These are phyloP conservation scores for Drosophila mayri DNA, from an alignment of 1,140 invertebrate species.

Conservation along the genomic window DNA sequence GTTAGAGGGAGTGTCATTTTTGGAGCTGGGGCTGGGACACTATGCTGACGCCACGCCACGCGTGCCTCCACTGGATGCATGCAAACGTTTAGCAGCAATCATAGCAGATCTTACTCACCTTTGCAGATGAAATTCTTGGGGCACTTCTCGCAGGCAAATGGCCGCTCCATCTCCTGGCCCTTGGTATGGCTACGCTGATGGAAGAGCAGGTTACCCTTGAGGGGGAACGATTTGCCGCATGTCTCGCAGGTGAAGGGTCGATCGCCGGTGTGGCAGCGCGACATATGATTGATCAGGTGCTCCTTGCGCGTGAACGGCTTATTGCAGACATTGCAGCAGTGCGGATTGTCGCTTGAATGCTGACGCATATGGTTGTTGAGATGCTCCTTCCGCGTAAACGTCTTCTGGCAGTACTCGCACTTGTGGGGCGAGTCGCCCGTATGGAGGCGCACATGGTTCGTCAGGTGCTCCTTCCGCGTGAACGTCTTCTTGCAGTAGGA, in stretches of 20 bases:
- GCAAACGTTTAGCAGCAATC: conserved; percentile 40
- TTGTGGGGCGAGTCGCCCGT: conserved; percentile 92
- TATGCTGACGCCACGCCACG: conserved; percentile 78
- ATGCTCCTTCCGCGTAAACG: conserved; percentile 93
- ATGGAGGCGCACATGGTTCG: conserved; percentile 92
- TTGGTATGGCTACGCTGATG: conserved; percentile 98
- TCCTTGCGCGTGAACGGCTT: conserved; percentile 94
- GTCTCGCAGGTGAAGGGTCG: conserved; percentile 92
- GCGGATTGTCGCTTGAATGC: conserved; percentile 92
- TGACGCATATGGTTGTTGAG: conserved; percentile 91
- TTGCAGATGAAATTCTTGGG: conserved; percentile 99
- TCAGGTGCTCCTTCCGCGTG: conserved; percentile 95
- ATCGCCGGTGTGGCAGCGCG: conserved; percentile 94
- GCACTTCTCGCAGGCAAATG: conserved; percentile 97
- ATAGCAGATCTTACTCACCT: conserved; percentile 86
- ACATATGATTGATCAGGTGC: conserved; percentile 91
- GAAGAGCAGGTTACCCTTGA: conserved; percentile 96
- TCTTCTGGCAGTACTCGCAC: conserved; percentile 93
- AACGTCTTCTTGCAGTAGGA: conserved; percentile 91
- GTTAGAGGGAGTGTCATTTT: neutral
- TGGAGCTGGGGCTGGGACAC: conserved; percentile 45
- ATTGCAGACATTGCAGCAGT: conserved; percentile 92
- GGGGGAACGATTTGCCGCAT: conserved; percentile 94
- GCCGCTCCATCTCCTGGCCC: conserved; percentile 93
- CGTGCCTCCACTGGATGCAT: conserved; percentile 55